These are phyloP conservation scores for Lottia gigantea DNA, from an alignment of 2,888 invertebrate species.

Conservation along the genomic window DNA sequence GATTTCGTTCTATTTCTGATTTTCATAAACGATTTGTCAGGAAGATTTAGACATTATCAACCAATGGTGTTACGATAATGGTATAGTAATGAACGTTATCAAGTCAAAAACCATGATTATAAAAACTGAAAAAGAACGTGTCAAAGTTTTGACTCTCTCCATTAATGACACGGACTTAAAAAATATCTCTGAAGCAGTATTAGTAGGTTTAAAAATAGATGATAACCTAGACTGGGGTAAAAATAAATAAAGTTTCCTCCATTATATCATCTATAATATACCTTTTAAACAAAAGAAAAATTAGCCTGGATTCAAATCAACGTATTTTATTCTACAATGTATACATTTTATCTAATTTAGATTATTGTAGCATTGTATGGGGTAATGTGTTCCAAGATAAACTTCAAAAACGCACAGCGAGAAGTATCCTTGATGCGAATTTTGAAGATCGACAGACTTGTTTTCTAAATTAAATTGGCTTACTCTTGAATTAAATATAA, in stretches of 20 bases:
- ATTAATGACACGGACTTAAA: too few species aligned
- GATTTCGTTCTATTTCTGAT: neutral
- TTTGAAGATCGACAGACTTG: too few species aligned
- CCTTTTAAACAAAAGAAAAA: neutral
- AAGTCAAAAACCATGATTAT: neutral
- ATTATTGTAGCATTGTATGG: neutral
- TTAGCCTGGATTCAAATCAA: neutral
- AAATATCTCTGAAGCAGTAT: neutral
- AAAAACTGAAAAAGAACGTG: neutral
- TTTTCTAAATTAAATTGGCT: too few species aligned
- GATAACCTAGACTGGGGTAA: neutral
- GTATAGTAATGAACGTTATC: neutral
- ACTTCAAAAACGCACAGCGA: too few species aligned
- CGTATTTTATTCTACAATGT: neutral
- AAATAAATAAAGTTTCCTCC: neutral
- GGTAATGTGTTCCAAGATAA: neutral
- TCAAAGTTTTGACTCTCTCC: neutral
- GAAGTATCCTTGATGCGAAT: too few species aligned
- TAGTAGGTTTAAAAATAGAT: neutral
- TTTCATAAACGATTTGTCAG: neutral
- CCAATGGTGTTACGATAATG: constrained; percentile 5
- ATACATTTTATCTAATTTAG: neutral
- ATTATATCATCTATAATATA: neutral
- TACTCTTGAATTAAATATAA: too few species aligned
- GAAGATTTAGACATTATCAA: neutral